Conservation (phyloP, 2,888 invertebrate species). For the Synergus itoensis region DNA sequence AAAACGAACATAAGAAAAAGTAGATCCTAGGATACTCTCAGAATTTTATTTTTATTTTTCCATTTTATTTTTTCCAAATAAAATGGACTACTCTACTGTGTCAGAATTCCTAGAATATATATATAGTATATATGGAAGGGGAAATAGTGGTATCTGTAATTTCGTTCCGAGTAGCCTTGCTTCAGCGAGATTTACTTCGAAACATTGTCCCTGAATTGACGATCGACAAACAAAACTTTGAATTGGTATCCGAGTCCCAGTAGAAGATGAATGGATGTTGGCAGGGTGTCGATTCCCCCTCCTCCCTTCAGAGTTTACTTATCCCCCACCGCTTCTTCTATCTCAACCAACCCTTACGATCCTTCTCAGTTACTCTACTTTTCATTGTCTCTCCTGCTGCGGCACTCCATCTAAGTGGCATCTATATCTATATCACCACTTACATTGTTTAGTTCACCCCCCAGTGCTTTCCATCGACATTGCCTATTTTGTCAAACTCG, state of each 20-base stretch:
- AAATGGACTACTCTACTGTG: too few relatives aligned
- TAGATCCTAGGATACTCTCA: not conserved
- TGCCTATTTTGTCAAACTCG: conserved; percentile 36
- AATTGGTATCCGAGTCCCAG: not conserved
- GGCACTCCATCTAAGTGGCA: conserved; percentile 32
- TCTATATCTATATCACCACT: conserved; percentile 11
- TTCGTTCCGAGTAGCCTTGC: not conserved
- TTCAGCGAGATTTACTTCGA: not conserved
- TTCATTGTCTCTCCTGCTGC: not conserved
- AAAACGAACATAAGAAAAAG: not conserved
- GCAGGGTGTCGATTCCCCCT: not conserved
- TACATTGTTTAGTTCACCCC: conserved; percentile 32
- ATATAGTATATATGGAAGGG: too few relatives aligned
- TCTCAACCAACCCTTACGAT: not conserved
- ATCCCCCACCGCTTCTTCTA: not conserved
- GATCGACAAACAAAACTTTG: conserved; percentile 31
- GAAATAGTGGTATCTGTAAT: not conserved
- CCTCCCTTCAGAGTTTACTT: conserved; percentile 21
- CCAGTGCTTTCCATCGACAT: not conserved
- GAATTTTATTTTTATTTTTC: too few relatives aligned
- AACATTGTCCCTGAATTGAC: conserved; percentile 1
- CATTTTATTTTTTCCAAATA: too few relatives aligned
- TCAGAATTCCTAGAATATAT: too few relatives aligned
- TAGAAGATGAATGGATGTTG: conserved; percentile 5
- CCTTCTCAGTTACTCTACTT: not conserved